Evolutionary conservation across 2,113 vertebrate species (phyloP).

Genomic region (Canis aureus): DNA sequence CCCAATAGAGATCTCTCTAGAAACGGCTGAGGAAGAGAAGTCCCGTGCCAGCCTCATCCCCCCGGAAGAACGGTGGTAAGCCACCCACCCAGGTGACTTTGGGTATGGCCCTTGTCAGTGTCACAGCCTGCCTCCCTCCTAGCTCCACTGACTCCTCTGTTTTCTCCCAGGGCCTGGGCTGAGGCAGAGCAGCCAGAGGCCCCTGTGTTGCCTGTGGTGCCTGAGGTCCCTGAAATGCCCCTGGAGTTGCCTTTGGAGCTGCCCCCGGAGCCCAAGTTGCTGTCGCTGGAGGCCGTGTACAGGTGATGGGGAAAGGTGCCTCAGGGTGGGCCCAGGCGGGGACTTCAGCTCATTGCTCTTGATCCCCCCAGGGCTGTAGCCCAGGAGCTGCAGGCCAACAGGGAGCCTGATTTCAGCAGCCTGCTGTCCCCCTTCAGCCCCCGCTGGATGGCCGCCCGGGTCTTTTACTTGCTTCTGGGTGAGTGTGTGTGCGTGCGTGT

Average conservation of each 20-base stretch:
- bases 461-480: conserved; percentile 87
- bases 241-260: conserved; percentile 74
- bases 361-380: conserved; percentile 76
- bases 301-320: conserved; percentile 61
- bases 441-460: conserved; percentile 76
- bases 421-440: conserved; percentile 80
- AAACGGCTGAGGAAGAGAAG: conserved; percentile 86
- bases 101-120: neutral
- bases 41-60: conserved; percentile 77
- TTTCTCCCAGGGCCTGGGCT: conserved; percentile 63
- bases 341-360: neutral
- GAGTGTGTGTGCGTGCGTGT: neutral
- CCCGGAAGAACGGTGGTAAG: conserved; percentile 83
- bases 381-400: conserved; percentile 74
- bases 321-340: too few relatives aligned
- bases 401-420: conserved; percentile 75
- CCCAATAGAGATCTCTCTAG: conserved; percentile 84
- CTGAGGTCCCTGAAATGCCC: conserved; percentile 79
- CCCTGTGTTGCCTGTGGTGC: conserved; percentile 71
- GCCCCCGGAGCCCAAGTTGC: conserved; percentile 53
- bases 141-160: too few relatives aligned
- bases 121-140: neutral
- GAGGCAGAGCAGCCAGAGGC: conserved; percentile 75
- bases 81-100: accelerated
- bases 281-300: conserved; percentile 74